Conservation (phyloP, 2,113 vertebrate genomes). For the Oreochromis tanganicae region DNA sequence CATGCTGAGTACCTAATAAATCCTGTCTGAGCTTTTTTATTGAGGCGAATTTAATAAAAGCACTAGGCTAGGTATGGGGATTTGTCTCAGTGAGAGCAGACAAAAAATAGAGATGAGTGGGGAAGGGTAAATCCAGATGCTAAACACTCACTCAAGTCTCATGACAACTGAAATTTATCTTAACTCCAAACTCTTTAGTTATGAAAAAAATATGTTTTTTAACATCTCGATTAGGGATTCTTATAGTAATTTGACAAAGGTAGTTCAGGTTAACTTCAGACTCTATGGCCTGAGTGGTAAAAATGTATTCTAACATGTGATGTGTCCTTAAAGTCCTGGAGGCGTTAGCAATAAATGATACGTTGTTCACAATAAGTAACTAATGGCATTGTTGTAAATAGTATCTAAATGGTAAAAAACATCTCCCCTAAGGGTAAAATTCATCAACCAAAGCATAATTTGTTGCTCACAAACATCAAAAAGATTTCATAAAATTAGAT, state of each 20-base stretch:
- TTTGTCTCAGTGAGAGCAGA: conserved; percentile 92
- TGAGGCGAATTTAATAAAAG: conserved; percentile 99
- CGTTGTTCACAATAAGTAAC: conserved; percentile 14
- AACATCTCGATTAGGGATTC: neutral
- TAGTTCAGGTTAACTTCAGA: conserved; percentile 28
- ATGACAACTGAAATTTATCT: conserved; percentile 53
- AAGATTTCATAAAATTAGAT: conserved; percentile 47
- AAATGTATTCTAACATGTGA: neutral
- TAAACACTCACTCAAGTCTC: conserved; percentile 56
- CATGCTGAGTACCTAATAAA: conserved; percentile 99
- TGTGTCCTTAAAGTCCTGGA: neutral
- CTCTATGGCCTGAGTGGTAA: neutral
- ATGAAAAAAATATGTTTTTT: neutral
- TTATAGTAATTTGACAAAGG: neutral
- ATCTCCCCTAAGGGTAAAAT: conserved; percentile 48
- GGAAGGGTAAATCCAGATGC: conserved; percentile 63
- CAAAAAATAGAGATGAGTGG: conserved; percentile 61
- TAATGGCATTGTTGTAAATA: conserved; percentile 34
- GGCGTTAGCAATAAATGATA: neutral
- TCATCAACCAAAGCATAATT: conserved; percentile 31
- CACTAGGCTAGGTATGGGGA: conserved; percentile 86
- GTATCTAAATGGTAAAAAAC: neutral
- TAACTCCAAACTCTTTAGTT: neutral
- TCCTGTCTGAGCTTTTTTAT: conserved; percentile 99
- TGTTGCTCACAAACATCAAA: conserved; percentile 44